These are phyloP conservation scores for Chlorospingus semifuscus DNA, from an alignment of 2,797 vertebrate species.

Conservation along the genomic window DNA sequence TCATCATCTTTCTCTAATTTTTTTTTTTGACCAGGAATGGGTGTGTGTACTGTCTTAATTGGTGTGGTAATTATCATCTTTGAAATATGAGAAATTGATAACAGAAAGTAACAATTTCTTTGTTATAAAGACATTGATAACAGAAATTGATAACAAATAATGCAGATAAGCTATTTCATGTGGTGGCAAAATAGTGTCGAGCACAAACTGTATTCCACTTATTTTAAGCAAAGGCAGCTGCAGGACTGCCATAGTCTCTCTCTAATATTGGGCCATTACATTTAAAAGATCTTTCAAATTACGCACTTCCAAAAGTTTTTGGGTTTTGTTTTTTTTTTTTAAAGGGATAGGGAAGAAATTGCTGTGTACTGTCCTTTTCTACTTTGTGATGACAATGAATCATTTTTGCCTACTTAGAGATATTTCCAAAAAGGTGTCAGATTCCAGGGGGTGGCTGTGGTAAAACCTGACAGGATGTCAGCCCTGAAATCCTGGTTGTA, in stretches of 20 bases:
- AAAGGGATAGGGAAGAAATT: fast-evolving
- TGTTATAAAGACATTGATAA: background rate
- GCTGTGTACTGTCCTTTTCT: background rate
- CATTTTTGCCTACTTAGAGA: background rate
- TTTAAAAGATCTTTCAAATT: background rate
- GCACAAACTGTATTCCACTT: background rate
- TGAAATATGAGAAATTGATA: background rate
- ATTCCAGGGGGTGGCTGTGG: background rate
- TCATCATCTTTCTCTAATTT: background rate
- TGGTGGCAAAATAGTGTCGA: background rate
- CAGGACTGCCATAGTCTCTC: background rate
- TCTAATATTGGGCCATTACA: background rate
- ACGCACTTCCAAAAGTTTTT: background rate
- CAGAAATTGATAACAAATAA: background rate
- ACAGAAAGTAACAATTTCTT: background rate
- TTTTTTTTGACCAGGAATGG: background rate
- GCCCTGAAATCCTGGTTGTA: background rate
- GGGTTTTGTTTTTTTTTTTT: background rate
- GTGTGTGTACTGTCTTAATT: background rate
- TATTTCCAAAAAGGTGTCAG: background rate
- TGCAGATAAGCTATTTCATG: background rate
- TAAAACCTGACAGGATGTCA: fast-evolving
- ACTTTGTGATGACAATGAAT: background rate
- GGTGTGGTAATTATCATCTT: background rate
- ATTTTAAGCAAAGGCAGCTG: background rate